Conservation (phyloP, 2,113 vertebrate species). For the Maccullochella peelii region DNA sequence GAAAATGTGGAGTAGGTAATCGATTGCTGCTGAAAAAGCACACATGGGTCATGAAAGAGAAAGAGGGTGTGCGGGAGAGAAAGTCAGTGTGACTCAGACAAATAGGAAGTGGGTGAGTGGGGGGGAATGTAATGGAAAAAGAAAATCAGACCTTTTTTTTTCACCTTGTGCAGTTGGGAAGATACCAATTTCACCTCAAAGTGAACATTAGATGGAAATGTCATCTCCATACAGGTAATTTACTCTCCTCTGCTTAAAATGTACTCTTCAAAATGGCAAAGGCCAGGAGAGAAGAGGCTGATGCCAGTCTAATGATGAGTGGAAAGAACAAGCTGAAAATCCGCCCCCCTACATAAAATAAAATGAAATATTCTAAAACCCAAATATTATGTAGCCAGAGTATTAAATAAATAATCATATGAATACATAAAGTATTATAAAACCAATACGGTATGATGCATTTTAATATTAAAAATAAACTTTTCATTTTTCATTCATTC, state of each 20-base stretch:
- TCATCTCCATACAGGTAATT: conserved; percentile 72
- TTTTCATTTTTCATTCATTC: neutral
- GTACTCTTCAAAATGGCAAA: conserved; percentile 63
- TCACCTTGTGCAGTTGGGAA: conserved; percentile 40
- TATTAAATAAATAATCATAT: neutral
- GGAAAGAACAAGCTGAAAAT: conserved; percentile 14
- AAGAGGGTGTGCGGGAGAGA: conserved; percentile 26
- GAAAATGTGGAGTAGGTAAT: conserved; percentile 45
- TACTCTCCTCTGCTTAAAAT: conserved; percentile 64
- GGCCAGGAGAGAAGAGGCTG: conserved; percentile 47
- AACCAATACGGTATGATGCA: neutral
- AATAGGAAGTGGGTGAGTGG: conserved; percentile 34
- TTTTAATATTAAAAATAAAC: neutral
- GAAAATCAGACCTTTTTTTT: conserved; percentile 46
- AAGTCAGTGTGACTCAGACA: conserved; percentile 54
- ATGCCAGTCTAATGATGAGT: conserved; percentile 10
- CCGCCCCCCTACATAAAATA: neutral
- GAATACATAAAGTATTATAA: neutral
- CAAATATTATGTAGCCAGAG: neutral
- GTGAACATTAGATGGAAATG: conserved; percentile 79
- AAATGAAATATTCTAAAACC: neutral
- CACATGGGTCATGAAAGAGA: conserved; percentile 48
- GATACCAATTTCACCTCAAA: conserved; percentile 67
- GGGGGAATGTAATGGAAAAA: conserved; percentile 49
- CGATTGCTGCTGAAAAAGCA: conserved; percentile 58